Evolutionary conservation across 2,113 vertebrate genomes (phyloP).

Genomic region (Zosterops borbonicus): DNA sequence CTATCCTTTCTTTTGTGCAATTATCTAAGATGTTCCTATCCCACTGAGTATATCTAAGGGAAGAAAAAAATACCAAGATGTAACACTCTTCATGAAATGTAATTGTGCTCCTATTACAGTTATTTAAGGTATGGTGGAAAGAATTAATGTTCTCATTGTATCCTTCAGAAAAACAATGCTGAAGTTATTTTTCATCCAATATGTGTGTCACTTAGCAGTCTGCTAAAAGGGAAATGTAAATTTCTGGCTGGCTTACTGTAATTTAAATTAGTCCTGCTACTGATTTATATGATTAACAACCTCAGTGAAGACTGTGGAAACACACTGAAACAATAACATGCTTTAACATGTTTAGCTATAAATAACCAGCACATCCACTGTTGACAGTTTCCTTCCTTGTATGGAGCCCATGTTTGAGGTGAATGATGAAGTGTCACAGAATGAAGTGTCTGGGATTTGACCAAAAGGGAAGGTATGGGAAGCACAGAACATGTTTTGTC

Average conservation of each 20-base stretch:
- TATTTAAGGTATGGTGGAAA: neutral
- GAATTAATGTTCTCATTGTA: neutral
- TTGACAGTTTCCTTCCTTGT: neutral
- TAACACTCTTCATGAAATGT: neutral
- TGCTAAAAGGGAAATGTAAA: neutral
- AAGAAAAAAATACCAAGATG: neutral
- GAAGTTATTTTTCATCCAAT: neutral
- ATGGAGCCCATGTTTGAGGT: neutral
- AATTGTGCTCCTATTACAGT: neutral
- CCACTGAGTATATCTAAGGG: neutral
- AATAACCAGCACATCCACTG: neutral
- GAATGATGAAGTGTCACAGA: neutral
- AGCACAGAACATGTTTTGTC: neutral
- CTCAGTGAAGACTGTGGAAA: neutral
- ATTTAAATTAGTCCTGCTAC: neutral
- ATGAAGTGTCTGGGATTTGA: neutral
- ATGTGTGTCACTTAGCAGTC: neutral
- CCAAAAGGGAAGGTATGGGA: neutral
- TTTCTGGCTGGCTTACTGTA: neutral
- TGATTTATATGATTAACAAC: neutral
- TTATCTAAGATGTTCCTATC: neutral
- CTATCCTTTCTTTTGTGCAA: conserved; percentile 7
- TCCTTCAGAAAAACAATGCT: neutral
- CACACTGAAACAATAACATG: neutral
- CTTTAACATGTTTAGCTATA: neutral